Percentiles rank a stretch among this genome's conserved stretches.
These are phyloP conservation scores for Coptodon rendalli DNA, from an alignment of 2,113 vertebrate genomes.

Conservation along the genomic window DNA sequence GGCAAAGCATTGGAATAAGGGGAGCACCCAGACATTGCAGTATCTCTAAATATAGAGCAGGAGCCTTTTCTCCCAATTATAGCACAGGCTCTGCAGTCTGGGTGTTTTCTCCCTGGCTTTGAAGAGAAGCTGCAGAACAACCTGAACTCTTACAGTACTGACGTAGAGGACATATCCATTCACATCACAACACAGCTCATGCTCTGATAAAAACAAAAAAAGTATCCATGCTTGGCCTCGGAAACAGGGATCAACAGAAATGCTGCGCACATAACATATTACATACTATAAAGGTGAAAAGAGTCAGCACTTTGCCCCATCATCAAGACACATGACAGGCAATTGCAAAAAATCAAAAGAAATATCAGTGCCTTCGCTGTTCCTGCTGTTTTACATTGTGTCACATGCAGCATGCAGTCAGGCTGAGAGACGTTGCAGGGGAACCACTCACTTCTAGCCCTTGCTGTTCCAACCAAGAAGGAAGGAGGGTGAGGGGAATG, in stretches of 20 bases:
- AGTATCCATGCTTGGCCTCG: background rate
- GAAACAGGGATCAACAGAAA: conserved; percentile 15
- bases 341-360: too few relatives aligned
- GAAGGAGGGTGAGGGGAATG: background rate
- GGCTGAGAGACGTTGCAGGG: background rate
- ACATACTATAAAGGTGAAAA: background rate
- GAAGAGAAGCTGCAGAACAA: background rate
- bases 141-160: background rate
- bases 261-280: background rate
- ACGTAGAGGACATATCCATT: background rate
- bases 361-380: conserved; percentile 14
- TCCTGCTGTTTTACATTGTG: background rate
- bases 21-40: conserved; percentile 66
- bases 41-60: conserved; percentile 66
- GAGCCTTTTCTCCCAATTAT: conserved; percentile 47
- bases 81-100: conserved; percentile 52
- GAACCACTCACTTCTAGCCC: conserved; percentile 93
- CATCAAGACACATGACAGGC: background rate
- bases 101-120: conserved; percentile 45
- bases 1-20: conserved; percentile 17
- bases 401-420: conserved; percentile 63
- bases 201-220: background rate
- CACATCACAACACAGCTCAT: conserved; percentile 5
- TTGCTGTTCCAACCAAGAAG: conserved; percentile 85
- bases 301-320: background rate